These are phyloP conservation scores for Chiridota heheva DNA, from an alignment of 35 echinoderm and acorn worm species.

Conservation along the genomic window DNA sequence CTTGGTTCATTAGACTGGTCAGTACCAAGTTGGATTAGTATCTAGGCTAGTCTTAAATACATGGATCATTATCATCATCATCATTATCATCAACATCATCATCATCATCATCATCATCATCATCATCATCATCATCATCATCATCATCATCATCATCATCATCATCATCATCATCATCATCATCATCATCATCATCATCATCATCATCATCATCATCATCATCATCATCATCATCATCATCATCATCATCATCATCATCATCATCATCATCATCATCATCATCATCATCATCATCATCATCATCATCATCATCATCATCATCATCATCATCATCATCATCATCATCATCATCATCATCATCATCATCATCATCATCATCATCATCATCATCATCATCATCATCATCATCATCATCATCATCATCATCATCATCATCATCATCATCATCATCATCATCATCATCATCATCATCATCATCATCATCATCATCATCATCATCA, in stretches of 20 bases:
- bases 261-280: slow-evolving; percentile 1
- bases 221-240: slow-evolving; percentile 6
- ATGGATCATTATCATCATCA: too few species aligned
- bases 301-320: slow-evolving; percentile 1
- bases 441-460: slow-evolving; percentile 5
- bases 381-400: slow-evolving; percentile 9
- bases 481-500: slow-evolving; percentile 5
- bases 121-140: slow-evolving; percentile 5
- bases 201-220: slow-evolving; percentile 6
- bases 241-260: slow-evolving; percentile 6
- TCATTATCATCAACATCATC: too few species aligned
- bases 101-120: slow-evolving; percentile 6
- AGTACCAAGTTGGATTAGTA: too few species aligned
- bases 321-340: slow-evolving; percentile 9
- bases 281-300: slow-evolving; percentile 6
- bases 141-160: slow-evolving; percentile 4
- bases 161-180: slow-evolving; percentile 5
- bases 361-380: slow-evolving; percentile 9
- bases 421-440: slow-evolving; percentile 9
- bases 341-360: slow-evolving; percentile 9
- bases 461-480: slow-evolving; percentile 6
- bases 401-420: slow-evolving; percentile 9
- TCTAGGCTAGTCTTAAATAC: neutral
- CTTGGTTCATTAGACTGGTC: too few species aligned
- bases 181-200: slow-evolving; percentile 4